Evolutionary conservation across 2,113 vertebrate genomes (phyloP).

Genomic region (Apodemus speciosus): DNA sequence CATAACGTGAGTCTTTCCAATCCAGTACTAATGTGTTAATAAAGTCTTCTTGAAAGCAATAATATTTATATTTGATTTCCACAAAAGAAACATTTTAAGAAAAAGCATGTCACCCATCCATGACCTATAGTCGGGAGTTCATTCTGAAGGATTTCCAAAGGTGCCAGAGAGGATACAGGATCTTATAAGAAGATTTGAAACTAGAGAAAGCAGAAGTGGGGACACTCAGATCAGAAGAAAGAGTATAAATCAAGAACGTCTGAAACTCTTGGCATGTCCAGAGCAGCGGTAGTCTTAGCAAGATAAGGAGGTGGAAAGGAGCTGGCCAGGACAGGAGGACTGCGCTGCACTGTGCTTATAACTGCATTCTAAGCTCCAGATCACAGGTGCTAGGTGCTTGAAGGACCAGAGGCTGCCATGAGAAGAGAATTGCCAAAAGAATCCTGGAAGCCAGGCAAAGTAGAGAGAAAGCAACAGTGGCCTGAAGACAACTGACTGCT

Average conservation of each 20-base stretch:
- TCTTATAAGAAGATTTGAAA: neutral
- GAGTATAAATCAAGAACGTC: neutral
- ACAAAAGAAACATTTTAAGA: neutral
- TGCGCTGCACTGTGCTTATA: neutral
- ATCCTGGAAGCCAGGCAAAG: neutral
- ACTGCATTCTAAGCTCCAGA: neutral
- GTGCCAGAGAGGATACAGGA: neutral
- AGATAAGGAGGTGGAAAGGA: neutral
- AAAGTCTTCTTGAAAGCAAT: neutral
- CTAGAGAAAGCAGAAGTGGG: neutral
- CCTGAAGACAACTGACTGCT: neutral
- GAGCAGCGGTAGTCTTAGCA: neutral
- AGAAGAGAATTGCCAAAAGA: neutral
- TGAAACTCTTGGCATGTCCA: neutral
- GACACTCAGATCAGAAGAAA: neutral
- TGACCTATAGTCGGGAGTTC: neutral
- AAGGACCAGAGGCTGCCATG: neutral
- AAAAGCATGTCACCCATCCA: neutral
- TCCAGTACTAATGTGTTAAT: neutral
- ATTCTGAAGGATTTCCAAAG: neutral
- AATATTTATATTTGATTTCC: neutral
- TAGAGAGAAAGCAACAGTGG: neutral
- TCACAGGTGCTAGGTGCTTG: neutral
- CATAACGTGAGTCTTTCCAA: neutral
- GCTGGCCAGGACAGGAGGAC: neutral